A percentile compares a stretch with the other conserved stretches of the same genome.
Evolutionary conservation across 2,888 invertebrate species (phyloP).

Genomic region (Phaonia tiefii): DNA sequence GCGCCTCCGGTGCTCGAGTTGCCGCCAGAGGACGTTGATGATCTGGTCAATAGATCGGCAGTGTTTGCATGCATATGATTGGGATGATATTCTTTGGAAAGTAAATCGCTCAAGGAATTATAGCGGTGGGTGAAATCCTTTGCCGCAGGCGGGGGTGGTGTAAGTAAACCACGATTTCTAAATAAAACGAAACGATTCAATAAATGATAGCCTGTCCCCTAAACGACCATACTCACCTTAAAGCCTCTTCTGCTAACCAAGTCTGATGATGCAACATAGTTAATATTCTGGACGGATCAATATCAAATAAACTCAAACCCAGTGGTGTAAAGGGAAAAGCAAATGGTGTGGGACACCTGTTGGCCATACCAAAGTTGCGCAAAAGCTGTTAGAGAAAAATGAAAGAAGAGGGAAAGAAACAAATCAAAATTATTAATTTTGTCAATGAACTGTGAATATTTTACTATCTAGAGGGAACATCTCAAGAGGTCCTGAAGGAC

Average conservation of each 20-base stretch:
- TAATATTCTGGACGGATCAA: constrained; percentile 82
- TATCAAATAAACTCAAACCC: constrained; percentile 80
- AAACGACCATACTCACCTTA: constrained; percentile 74
- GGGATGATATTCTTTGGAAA: constrained; percentile 79
- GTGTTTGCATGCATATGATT: constrained; percentile 67
- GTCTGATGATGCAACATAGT: constrained; percentile 82
- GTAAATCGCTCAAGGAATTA: constrained; percentile 78
- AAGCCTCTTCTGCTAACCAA: constrained; percentile 80
- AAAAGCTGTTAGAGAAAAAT: constrained; percentile 70
- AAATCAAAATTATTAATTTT: background rate
- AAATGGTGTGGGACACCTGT: constrained; percentile 82
- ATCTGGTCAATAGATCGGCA: constrained; percentile 70
- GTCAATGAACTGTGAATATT: background rate
- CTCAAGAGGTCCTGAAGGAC: background rate
- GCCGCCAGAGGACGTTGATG: constrained; percentile 65
- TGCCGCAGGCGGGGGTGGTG: constrained; percentile 70
- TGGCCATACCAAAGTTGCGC: constrained; percentile 73
- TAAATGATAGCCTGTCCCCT: background rate
- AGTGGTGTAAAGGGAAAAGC: constrained; percentile 82
- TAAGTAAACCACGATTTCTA: constrained; percentile 78
- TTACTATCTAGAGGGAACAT: too few relatives aligned
- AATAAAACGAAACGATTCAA: background rate
- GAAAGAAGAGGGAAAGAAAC: constrained; percentile 39
- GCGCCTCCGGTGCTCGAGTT: constrained; percentile 34
- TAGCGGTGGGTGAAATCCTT: constrained; percentile 79